phyloP scores from a whole-genome alignment of 1,140 invertebrate genomes.

The Aphis craccivora region DNA sequence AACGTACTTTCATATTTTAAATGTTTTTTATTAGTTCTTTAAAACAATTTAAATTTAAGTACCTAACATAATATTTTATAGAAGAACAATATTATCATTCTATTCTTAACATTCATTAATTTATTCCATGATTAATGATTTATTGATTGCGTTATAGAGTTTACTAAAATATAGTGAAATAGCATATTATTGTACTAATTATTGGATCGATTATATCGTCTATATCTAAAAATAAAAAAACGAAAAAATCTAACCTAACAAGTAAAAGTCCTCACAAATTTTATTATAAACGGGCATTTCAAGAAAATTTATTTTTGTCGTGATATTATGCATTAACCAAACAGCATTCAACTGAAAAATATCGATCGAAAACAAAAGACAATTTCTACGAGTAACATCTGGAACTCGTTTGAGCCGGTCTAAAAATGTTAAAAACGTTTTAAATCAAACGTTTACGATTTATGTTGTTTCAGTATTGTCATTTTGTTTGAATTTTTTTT shows the following conservation, averaged over 20 bases:
- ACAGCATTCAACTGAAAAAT: not conserved
- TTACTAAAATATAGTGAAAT: not conserved
- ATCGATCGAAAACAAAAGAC: not conserved
- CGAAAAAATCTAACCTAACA: not conserved
- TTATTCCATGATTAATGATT: not conserved
- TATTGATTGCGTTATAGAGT: not conserved
- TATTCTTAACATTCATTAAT: not conserved
- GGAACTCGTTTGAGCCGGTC: not conserved
- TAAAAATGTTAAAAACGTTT: not conserved
- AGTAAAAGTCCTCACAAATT: not conserved
- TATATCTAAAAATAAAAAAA: not conserved
- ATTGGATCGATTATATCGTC: not conserved
- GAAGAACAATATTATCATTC: too few species aligned
- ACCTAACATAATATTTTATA: not conserved
- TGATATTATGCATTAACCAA: not conserved
- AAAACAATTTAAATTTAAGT: not conserved
- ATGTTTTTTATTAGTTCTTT: not conserved
- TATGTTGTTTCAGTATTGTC: not conserved
- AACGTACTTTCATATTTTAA: not conserved
- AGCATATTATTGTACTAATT: not conserved
- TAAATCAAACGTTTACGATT: not conserved
- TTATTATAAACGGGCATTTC: not conserved
- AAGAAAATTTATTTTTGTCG: not conserved
- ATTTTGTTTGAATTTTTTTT: not conserved
- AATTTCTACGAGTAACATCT: constrained; percentile 26